A percentile compares a stretch with the other conserved stretches of the same genome.
Evolutionary conservation across 2,797 vertebrate genomes (phyloP).

Genomic region (Lacerta bilineata): DNA sequence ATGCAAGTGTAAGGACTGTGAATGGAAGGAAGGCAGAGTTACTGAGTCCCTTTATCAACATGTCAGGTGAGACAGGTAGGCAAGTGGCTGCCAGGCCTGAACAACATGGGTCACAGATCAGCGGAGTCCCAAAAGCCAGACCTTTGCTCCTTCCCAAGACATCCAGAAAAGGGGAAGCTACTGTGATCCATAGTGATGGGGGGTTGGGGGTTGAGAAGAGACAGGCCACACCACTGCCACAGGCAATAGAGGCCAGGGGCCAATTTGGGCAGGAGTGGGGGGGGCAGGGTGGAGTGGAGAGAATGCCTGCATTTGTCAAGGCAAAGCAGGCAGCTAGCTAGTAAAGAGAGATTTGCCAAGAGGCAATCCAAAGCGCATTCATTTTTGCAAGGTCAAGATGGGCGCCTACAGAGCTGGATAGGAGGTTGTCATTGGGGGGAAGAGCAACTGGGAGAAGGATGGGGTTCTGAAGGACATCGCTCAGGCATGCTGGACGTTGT

Average conservation of each 20-base stretch:
- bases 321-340: not conserved
- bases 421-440: not conserved
- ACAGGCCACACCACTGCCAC: not conserved
- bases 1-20: not conserved
- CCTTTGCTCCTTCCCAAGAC: not conserved
- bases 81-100: not conserved
- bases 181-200: not conserved
- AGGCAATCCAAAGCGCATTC: not conserved
- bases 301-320: not conserved
- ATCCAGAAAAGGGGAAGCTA: constrained; percentile 5
- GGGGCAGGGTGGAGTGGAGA: not conserved
- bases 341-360: not conserved
- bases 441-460: not conserved
- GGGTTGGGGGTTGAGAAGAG: not conserved
- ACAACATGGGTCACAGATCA: constrained; percentile 3
- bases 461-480: not conserved
- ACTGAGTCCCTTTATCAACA: not conserved
- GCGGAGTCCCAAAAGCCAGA: not conserved
- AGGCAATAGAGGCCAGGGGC: not conserved
- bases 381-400: constrained; percentile 15
- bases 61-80: not conserved
- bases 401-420: not conserved
- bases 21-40: not conserved
- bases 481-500: not conserved
- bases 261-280: not conserved